A percentile compares a stretch with the other conserved stretches of the same genome.
Conservation (phyloP, 2,888 invertebrate species). For the Branchipolynoe longqiensis region DNA sequence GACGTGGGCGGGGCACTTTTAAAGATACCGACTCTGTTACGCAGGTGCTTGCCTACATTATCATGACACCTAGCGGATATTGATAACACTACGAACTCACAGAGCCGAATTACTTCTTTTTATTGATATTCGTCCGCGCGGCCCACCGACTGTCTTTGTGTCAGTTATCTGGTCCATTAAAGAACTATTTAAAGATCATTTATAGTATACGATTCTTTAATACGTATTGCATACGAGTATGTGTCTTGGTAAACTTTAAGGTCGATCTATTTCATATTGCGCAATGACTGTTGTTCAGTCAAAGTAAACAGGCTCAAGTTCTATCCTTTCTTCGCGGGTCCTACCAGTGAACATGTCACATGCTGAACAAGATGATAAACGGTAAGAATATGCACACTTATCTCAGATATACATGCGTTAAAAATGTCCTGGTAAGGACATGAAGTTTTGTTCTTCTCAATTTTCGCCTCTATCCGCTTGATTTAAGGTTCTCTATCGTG, state of each 20-base stretch:
- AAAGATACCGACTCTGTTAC: too few species aligned
- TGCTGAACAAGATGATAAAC: conserved; percentile 62
- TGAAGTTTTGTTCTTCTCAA: not conserved
- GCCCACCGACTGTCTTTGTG: too few species aligned
- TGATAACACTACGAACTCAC: not conserved
- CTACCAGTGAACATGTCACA: conserved; percentile 64
- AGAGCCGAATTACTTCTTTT: not conserved
- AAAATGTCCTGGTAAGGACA: not conserved
- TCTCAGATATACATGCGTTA: not conserved
- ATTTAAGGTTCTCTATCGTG: not conserved
- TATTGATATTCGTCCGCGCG: not conserved
- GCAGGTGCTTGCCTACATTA: too few species aligned
- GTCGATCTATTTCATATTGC: not conserved
- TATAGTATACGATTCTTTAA: not conserved
- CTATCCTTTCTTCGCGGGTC: conserved; percentile 65
- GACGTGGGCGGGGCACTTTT: too few species aligned
- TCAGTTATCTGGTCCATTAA: too few species aligned
- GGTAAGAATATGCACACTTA: conserved; percentile 58
- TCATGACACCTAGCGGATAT: not conserved
- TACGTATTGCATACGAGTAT: not conserved
- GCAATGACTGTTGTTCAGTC: conserved; percentile 6
- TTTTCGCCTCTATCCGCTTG: not conserved
- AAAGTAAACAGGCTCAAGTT: not conserved
- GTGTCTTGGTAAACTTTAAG: not conserved
- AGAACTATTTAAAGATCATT: not conserved